Base-by-base conservation (phyloP, 1,140 invertebrate species). In the Parasteatoda tepidariorum region DNA sequence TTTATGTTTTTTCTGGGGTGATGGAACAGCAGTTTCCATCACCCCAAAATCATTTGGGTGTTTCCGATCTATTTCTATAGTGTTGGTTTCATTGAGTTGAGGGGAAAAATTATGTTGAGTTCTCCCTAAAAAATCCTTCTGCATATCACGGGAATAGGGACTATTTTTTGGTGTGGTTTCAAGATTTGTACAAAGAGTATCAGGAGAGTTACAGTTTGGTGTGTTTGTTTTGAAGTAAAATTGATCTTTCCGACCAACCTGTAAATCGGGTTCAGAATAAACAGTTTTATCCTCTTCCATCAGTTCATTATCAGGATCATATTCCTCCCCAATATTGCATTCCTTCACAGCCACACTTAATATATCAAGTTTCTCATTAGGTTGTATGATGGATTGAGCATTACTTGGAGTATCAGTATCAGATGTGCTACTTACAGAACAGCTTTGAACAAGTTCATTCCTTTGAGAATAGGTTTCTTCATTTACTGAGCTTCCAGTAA, bases 291-390 rank as follows among this genome's bases (percentile, higher is more conserved):
- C 13, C 13, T 64, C 61, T 67, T 67, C 64, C 2, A 38, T n/a
- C 9, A 30, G 30, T 28, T 55, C 24, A 34, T 31, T n/a, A 11
- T 68, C 28, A 9, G 24, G 31, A 33, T 68, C 75, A 54, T 64
- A 81, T 68, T 57, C 76, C 30, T 59, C 66, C 61, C 57, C 55
- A 30, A 82, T 82, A 54, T 71, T 57, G 26, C 78, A 81, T 28
- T 59, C 62, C 9, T 79, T 79, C n/a, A 79, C 64, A 57, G 64
- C 55, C 66, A 54, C 57, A 61, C 78, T 71, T 26, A 82, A 62
- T n/a, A 79, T 55, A 62, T 82, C 67, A 24, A 48, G 38, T 48
- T 79, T 28, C 68, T 57, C 64, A 34, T 66, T 34, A 33, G 62
- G 38, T 38, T 68, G n/a, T 38, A 9, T 28, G 7, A 67, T 57